These are phyloP conservation scores for Taenaris catops DNA, from an alignment of 2,888 invertebrate genomes.

Conservation along the genomic window DNA sequence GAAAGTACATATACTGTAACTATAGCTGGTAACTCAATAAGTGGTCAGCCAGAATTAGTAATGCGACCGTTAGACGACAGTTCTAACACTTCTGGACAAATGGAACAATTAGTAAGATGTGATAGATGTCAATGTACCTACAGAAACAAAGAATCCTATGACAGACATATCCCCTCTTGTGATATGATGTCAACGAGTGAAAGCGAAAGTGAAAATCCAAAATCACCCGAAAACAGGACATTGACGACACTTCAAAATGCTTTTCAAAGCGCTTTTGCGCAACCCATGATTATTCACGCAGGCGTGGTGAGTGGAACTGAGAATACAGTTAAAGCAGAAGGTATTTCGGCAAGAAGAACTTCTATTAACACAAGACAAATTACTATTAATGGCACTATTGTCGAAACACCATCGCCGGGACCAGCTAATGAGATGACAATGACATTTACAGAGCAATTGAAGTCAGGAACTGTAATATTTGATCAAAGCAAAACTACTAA, in stretches of 20 bases:
- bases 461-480: conserved; percentile 68
- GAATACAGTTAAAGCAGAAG: conserved; percentile 69
- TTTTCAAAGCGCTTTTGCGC: conserved; percentile 71
- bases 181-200: conserved; percentile 90
- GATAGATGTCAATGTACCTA: conserved; percentile 93
- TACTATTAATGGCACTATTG: conserved; percentile 75
- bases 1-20: conserved; percentile 72
- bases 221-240: conserved; percentile 75
- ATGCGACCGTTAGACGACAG: conserved; percentile 67
- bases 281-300: conserved; percentile 71
- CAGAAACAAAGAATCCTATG: conserved; percentile 89
- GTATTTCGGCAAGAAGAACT: conserved; percentile 67
- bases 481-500: conserved; percentile 70
- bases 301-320: conserved; percentile 68
- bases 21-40: conserved; percentile 71
- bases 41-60: conserved; percentile 66
- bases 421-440: conserved; percentile 72
- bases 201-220: conserved; percentile 87
- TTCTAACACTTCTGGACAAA: conserved; percentile 57
- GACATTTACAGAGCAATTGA: conserved; percentile 74
- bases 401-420: conserved; percentile 75
- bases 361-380: conserved; percentile 75
- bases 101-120: conserved; percentile 90
- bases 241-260: conserved; percentile 72
- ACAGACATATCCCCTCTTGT: conserved; percentile 87